Evolutionary conservation across 1,140 invertebrate genomes (phyloP), one percentile per base, ranked within the genome.

Genomic region (Drosophila nigromelanica): DNA sequence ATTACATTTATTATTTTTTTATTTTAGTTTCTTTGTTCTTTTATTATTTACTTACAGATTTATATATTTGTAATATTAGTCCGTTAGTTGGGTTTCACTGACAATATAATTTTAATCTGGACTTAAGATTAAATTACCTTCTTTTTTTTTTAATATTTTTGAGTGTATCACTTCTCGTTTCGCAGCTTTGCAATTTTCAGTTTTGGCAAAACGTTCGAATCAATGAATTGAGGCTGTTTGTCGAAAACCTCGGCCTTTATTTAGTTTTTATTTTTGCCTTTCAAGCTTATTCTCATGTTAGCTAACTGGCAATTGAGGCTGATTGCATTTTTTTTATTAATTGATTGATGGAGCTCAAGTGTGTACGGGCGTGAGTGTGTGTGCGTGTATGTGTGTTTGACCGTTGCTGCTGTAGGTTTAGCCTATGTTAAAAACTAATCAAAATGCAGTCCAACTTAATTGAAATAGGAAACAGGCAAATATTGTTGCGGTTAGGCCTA

Each of bases 401-500:
- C 30, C 40, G 12, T 18, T 37, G 40, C 30, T 40, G 59, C 70
- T 61, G 21, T 60, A 58, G 61, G 50, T 58, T 48, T 56, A 58
- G 59, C n/a, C n/a, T n/a, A 64, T 76, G 83, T 73, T 87, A 76
- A 89, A 87, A 87, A 87, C 82, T 89, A 87, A 87, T 89, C 85
- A 87, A 81, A 81, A 79, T 67, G 64, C 58, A 66, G 77, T 35
- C 64, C 51, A 80, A 64, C 75, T 78, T 89, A 82, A 87, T 89
- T 87, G 82, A 87, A 87, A 82, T 52, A 52, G 72, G 61, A 24
- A 68, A 45, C 62, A 33, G 73, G 63, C 50, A 79, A 82, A 83
- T 79, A 78, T 79, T 60, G 76, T 52, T 61, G 60, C 33, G 66
- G 73, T 72, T 76, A 73, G 79, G 73, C 82, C 82, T 87, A 69